Conservation (phyloP, 2,797 vertebrate genomes). For the Neosilurus mollespiculum region DNA sequence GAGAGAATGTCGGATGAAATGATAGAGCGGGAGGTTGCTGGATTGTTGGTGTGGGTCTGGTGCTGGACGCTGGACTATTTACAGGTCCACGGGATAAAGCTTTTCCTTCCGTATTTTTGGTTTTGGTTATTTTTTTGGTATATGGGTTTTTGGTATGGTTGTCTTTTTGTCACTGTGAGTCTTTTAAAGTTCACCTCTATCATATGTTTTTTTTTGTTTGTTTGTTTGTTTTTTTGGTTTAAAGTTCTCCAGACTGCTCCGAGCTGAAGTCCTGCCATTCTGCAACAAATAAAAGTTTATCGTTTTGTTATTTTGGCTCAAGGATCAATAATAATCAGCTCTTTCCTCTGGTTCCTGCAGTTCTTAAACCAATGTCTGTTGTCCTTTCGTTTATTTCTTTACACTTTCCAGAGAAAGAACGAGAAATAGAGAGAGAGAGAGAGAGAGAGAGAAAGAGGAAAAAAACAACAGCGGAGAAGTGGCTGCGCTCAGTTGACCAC, state of each 20-base stretch:
- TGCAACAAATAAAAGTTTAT: conserved; percentile 67
- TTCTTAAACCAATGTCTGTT: conserved; percentile 42
- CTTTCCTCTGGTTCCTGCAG: conserved; percentile 36
- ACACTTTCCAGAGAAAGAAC: conserved; percentile 52
- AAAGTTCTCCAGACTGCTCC: conserved; percentile 67
- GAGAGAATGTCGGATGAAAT: conserved; percentile 54
- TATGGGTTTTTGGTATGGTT: conserved; percentile 79
- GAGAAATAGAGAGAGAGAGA: conserved; percentile 6
- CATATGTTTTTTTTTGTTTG: conserved; percentile 65
- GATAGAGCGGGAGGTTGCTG: conserved; percentile 59
- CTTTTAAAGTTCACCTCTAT: conserved; percentile 61
- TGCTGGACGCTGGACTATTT: conserved; percentile 82
- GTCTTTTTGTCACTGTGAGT: conserved; percentile 73
- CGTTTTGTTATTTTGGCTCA: conserved; percentile 61
- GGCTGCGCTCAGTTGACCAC: conserved; percentile 8
- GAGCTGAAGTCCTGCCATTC: conserved; percentile 60
- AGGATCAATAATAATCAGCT: conserved; percentile 40
- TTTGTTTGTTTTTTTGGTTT: conserved; percentile 77
- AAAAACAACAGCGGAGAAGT: conserved; percentile 14
- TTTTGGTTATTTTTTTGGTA: conserved; percentile 77
- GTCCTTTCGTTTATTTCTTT: conserved; percentile 60
- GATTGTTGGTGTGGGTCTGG: conserved; percentile 62
- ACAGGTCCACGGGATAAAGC: conserved; percentile 94
- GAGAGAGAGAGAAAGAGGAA: neutral
- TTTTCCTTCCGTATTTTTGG: conserved; percentile 90